Conservation (phyloP, 2,113 vertebrate species). For the Bettongia penicillata region DNA sequence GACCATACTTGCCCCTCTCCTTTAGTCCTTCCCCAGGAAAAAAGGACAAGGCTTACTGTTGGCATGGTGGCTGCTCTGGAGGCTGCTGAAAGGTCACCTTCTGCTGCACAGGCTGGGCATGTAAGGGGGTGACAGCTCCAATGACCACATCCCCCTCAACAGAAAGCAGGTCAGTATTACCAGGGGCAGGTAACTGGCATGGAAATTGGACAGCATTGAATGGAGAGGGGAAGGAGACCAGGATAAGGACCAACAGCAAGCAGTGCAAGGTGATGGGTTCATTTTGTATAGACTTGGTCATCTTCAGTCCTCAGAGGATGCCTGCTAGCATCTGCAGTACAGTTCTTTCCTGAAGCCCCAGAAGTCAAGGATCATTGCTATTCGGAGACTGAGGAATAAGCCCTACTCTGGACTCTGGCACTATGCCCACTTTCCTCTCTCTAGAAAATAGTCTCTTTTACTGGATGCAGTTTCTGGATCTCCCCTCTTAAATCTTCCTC, state of each 20-base stretch:
- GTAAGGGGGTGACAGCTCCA: neutral
- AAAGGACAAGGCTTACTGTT: rapidly evolving
- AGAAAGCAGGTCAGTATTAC: neutral
- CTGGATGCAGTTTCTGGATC: neutral
- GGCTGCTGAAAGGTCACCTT: neutral
- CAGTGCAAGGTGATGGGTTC: neutral
- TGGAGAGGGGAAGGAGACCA: neutral
- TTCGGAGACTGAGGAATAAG: neutral
- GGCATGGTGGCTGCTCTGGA: neutral
- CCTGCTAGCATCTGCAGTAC: neutral
- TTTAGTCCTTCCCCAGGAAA: no score
- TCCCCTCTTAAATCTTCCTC: rapidly evolving
- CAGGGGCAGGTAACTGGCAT: neutral
- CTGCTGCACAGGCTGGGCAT: neutral
- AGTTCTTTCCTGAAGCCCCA: rapidly evolving
- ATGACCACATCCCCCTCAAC: neutral
- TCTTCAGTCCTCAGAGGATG: neutral
- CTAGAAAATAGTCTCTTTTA: neutral
- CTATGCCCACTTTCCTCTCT: rapidly evolving
- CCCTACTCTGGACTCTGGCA: neutral
- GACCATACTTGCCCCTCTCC: neutral
- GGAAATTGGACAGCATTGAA: rapidly evolving
- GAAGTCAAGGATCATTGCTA: neutral
- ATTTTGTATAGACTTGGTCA: neutral
- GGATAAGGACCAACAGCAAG: neutral